Evolutionary conservation across 53 echinoderm and acorn worm genomes (phyloP), one percentile per base, ranked within the genome.

Genomic region (Holothuria leucospilota): DNA sequence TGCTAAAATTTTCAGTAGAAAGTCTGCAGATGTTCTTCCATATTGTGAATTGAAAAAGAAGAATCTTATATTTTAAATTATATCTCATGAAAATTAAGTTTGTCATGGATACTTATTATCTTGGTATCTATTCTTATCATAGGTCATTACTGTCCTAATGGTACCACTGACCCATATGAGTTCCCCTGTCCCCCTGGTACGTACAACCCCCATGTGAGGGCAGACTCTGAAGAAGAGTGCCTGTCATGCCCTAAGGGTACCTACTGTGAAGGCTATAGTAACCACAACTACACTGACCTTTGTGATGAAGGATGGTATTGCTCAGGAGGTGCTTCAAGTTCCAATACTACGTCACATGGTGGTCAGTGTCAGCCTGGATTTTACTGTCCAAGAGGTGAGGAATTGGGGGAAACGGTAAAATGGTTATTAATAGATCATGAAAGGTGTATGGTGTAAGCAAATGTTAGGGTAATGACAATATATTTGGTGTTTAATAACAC

Each of bases 231-330:
- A 81, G 87, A 82, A 1, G 98, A 93, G 26, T 98, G 98, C 56
- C 86, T 95, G 58, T 27, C 68, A 24, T 98, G 98, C 29, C 98
- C 98, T 0, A 91, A 90, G 65, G 98, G 98, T 1, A 90, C 86
- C 77, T 98, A 95, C 90, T 98, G 98, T 20, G 95, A 92, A 20
- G 98, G 98, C 18, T 95, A 90, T 25, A 95, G 98, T 13, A 98
- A 98, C 72, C 88, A 90, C 46, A 98, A 98, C 92, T 98, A 92
- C 78, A 98, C 97, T 2, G 98, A 71, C 40, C 93, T 95, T 16
- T 98, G 99, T 27, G 95, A 93, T 68, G 99, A 78, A 56, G 99
- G 99, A 2, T 95, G 99, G 99, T 97, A 95, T 70, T 98, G 99
- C 69, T 89, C 91, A 0, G 93, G 92, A 23, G 90, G 93, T 41